Conservation (phyloP, 2,113 vertebrate species). For the Neolamprologus ventralis region DNA sequence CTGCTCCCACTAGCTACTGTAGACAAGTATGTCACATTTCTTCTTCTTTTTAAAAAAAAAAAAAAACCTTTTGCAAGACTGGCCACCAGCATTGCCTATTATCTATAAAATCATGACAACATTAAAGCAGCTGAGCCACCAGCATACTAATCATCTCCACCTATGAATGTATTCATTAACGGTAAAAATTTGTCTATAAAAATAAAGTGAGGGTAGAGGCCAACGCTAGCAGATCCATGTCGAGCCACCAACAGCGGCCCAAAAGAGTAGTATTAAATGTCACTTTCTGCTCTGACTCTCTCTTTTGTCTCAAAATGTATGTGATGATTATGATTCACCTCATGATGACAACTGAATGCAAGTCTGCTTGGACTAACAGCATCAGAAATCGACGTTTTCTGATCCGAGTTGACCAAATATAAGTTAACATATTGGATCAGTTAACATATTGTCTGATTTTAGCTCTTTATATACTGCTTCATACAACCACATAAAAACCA, state of each 20-base stretch:
- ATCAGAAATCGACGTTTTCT: neutral
- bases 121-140: neutral
- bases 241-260: neutral
- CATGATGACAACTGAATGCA: neutral
- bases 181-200: neutral
- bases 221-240: neutral
- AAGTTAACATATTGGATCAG: neutral
- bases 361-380: neutral
- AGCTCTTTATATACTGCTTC: neutral
- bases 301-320: neutral
- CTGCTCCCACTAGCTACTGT: neutral
- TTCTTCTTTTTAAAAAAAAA: rapidly evolving
- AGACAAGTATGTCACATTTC: neutral
- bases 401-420: neutral
- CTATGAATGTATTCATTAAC: neutral
- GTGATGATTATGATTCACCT: neutral
- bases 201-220: neutral
- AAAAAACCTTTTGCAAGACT: neutral
- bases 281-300: neutral
- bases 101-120: neutral
- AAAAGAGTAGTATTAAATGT: neutral
- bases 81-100: neutral
- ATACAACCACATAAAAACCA: neutral
- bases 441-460: neutral
- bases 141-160: neutral